phyloP scores from a whole-genome alignment of 2,113 vertebrate species.

The Rhinolophus sinicus region DNA sequence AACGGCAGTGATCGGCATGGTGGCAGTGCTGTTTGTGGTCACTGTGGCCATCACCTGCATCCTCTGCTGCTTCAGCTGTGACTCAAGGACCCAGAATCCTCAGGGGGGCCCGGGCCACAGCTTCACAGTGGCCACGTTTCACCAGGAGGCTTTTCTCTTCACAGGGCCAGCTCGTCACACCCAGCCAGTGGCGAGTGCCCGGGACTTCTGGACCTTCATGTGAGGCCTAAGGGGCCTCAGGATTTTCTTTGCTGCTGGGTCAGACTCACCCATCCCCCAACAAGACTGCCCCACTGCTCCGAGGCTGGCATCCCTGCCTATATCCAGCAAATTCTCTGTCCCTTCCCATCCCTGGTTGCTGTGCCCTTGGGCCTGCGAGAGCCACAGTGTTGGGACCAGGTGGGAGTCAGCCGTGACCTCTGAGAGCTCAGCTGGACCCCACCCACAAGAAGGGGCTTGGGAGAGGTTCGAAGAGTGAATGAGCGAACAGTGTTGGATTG shows the following conservation, averaged over 20 bases:
- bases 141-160: conserved; percentile 59
- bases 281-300: neutral
- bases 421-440: neutral
- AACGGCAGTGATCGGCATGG: conserved; percentile 68
- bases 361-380: neutral
- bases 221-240: neutral
- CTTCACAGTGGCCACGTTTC: conserved; percentile 71
- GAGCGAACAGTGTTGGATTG: neutral
- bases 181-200: neutral
- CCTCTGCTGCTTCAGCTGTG: conserved; percentile 77
- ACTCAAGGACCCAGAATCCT: conserved; percentile 22
- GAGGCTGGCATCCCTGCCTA: neutral
- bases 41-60: conserved; percentile 66
- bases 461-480: neutral
- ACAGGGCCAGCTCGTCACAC: neutral
- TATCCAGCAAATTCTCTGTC: too few species aligned
- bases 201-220: conserved; percentile 71
- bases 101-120: neutral
- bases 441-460: neutral
- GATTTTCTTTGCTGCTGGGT: neutral
- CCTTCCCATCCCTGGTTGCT: neutral
- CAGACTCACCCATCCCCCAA: neutral
- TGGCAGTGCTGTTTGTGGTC: conserved; percentile 45
- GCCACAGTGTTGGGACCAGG: neutral
- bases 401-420: neutral